phyloP scores from a whole-genome alignment of 2,888 invertebrate species.

The Pomacea canaliculata region DNA sequence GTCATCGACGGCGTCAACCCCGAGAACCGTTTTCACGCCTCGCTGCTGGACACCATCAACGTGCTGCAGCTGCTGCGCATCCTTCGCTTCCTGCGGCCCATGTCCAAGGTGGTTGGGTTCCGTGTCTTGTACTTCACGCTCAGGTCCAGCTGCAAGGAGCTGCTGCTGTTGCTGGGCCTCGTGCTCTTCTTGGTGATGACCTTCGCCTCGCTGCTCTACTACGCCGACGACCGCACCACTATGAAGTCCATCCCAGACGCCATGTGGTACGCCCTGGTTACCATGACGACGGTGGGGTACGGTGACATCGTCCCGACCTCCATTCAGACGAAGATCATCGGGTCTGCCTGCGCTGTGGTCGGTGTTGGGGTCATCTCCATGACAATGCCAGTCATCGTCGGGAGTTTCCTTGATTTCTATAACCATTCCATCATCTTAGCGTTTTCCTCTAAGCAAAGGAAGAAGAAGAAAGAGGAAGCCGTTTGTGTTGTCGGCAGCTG shows the following conservation, averaged over 20 bases:
- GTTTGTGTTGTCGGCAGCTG: too few relatives aligned
- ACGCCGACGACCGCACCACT: neutral
- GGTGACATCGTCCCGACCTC: slow-evolving; percentile 28
- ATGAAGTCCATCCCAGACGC: slow-evolving; percentile 21
- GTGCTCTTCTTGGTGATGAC: neutral
- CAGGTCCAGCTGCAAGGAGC: slow-evolving; percentile 50
- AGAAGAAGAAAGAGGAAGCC: too few relatives aligned
- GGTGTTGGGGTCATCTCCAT: slow-evolving; percentile 25
- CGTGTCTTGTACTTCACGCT: slow-evolving; percentile 54
- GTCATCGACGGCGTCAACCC: slow-evolving; percentile 39
- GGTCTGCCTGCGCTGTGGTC: slow-evolving; percentile 15
- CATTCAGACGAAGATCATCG: slow-evolving; percentile 19
- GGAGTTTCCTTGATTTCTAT: slow-evolving; percentile 28
- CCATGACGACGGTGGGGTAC: slow-evolving; percentile 32
- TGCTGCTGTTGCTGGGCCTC: slow-evolving; percentile 47
- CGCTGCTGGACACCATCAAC: slow-evolving; percentile 47
- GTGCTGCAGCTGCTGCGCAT: slow-evolving; percentile 52
- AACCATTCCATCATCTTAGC: neutral
- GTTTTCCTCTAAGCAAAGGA: neutral
- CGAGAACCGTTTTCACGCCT: slow-evolving; percentile 43
- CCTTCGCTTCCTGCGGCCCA: slow-evolving; percentile 46
- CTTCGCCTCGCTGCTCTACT: slow-evolving; percentile 19
- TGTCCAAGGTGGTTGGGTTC: slow-evolving; percentile 52
- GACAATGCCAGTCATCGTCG: slow-evolving; percentile 27
- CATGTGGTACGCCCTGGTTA: slow-evolving; percentile 29